Evolutionary conservation across 2,888 invertebrate genomes (phyloP).

Genomic region (Sesia bembeciformis): DNA sequence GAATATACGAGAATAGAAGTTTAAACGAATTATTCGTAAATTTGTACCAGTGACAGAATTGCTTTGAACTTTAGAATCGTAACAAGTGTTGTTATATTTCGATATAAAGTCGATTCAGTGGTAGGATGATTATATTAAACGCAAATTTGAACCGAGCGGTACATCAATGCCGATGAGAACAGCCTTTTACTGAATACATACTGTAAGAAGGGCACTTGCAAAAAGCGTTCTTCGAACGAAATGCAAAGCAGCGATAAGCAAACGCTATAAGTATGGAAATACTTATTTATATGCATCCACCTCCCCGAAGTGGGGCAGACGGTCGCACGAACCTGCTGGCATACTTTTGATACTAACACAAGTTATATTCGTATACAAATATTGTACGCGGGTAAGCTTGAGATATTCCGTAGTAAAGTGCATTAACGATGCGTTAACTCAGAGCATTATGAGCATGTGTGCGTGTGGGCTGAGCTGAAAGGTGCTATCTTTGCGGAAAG

Average conservation of each 20-base stretch:
- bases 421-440: neutral
- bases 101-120: too few relatives aligned
- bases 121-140: too few relatives aligned
- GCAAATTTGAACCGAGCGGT: too few relatives aligned
- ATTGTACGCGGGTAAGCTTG: neutral
- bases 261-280: neutral
- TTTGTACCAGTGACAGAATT: too few relatives aligned
- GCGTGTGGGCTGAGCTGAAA: neutral
- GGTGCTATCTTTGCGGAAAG: too few relatives aligned
- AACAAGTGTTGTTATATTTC: too few relatives aligned
- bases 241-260: slow-evolving; percentile 1
- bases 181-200: neutral
- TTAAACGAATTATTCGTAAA: too few relatives aligned
- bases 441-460: neutral
- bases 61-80: too few relatives aligned
- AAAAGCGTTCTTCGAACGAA: slow-evolving; percentile 1
- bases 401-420: neutral
- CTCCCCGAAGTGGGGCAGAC: slow-evolving; percentile 13
- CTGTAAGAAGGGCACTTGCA: neutral
- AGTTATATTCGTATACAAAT: neutral
- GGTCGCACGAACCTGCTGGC: slow-evolving; percentile 16
- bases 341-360: slow-evolving; percentile 9
- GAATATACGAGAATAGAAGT: too few relatives aligned
- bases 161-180: slow-evolving; percentile 1
- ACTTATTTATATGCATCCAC: neutral